Evolutionary conservation across 1,140 invertebrate genomes (phyloP).

Genomic region (Lordiphosa stackelbergi): DNA sequence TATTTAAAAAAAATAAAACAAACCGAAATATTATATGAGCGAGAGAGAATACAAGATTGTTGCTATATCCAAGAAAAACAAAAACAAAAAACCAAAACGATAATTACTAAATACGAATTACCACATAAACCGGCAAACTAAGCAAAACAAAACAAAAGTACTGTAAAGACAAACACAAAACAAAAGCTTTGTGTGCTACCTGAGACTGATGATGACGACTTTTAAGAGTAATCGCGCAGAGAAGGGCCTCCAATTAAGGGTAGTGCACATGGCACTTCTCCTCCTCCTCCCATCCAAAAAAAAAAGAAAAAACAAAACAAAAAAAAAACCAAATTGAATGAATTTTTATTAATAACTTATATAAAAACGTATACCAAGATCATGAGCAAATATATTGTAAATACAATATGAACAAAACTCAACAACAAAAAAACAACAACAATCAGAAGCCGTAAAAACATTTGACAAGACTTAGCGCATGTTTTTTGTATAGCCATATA

Average conservation of each 20-base stretch:
- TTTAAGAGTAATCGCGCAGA: background rate
- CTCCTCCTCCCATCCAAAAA: background rate
- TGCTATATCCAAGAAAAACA: constrained; percentile 51
- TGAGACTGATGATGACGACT: constrained; percentile 5
- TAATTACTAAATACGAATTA: constrained; percentile 26
- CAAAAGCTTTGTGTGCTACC: constrained; percentile 8
- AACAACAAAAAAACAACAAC: too few species aligned
- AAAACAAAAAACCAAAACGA: background rate
- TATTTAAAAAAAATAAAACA: constrained; percentile 25
- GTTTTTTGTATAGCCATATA: too few species aligned
- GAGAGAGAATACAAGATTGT: constrained; percentile 77
- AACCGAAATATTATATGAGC: constrained; percentile 67
- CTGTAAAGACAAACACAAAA: constrained; percentile 8
- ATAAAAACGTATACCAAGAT: constrained; percentile 17
- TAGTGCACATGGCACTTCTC: constrained; percentile 5
- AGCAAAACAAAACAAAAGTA: constrained; percentile 12
- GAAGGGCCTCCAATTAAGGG: constrained; percentile 10
- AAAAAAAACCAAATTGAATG: constrained; percentile 4
- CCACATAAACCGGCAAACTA: constrained; percentile 31
- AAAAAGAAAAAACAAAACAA: too few species aligned
- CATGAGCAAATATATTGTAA: constrained; percentile 40
- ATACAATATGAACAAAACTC: constrained; percentile 28
- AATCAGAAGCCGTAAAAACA: too few species aligned
- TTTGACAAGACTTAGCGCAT: too few species aligned
- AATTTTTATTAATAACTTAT: constrained; percentile 40